phyloP scores from a whole-genome alignment of 2,888 invertebrate genomes.

The Oscheius sp. region DNA sequence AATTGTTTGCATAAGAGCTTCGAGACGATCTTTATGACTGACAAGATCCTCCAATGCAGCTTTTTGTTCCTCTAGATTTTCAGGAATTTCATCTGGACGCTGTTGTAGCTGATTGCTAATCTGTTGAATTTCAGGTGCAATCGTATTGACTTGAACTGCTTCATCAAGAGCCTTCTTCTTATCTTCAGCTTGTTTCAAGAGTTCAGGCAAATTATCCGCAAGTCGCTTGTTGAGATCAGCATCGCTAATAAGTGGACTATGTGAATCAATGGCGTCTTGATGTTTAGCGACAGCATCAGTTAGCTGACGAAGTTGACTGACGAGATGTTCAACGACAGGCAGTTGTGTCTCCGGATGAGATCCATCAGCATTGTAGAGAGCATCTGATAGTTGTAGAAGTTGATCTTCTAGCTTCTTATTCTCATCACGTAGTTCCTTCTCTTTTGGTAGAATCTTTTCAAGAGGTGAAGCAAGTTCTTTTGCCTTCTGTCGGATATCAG shows the following conservation, averaged over 20 bases:
- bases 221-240: conserved; percentile 38
- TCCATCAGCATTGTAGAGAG: not conserved
- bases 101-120: conserved; percentile 42
- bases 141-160: conserved; percentile 36
- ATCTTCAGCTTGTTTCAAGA: conserved; percentile 29
- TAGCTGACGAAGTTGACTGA: conserved; percentile 35
- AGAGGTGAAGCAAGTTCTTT: conserved; percentile 36
- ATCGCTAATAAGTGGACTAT: conserved; percentile 30
- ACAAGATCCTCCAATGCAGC: conserved; percentile 45
- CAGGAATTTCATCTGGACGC: conserved; percentile 38
- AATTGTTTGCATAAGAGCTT: conserved; percentile 41
- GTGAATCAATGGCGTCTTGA: conserved; percentile 25
- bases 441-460: conserved; percentile 23
- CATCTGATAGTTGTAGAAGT: not conserved
- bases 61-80: conserved; percentile 45
- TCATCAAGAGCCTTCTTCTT: conserved; percentile 35
- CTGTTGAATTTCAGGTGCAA: conserved; percentile 44
- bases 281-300: conserved; percentile 26
- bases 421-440: conserved; percentile 21
- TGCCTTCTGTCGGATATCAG: conserved; percentile 39
- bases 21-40: conserved; percentile 40
- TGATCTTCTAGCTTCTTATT: conserved; percentile 33
- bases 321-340: conserved; percentile 36
- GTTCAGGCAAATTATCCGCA: conserved; percentile 17
- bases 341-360: conserved; percentile 34